Evolutionary conservation across 1,140 invertebrate genomes (phyloP).

Genomic region (Elysia chlorotica): DNA sequence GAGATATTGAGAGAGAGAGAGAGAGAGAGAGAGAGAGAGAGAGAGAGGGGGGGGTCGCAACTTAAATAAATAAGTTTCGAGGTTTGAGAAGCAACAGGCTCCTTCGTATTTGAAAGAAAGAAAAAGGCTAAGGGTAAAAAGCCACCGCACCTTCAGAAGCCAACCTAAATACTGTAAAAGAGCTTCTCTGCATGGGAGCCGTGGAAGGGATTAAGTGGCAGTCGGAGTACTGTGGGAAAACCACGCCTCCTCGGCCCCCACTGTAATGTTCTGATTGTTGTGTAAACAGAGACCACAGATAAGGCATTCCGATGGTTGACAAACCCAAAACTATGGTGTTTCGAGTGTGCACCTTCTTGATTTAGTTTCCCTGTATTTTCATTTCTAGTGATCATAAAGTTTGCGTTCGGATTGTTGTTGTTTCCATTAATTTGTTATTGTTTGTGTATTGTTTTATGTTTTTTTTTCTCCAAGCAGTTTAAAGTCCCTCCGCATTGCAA

Average conservation of each 20-base stretch:
- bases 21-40: neutral
- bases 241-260: conserved; percentile 18
- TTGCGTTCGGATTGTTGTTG: neutral
- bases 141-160: conserved; percentile 2
- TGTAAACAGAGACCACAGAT: conserved; percentile 21
- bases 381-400: neutral
- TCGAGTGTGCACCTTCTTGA: neutral
- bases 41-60: neutral
- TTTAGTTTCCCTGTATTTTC: neutral
- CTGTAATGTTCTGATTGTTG: conserved; percentile 21
- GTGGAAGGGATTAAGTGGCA: conserved; percentile 16
- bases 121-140: too few species aligned
- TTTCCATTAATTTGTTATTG: neutral
- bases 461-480: neutral
- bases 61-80: too few species aligned
- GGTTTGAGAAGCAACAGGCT: too few species aligned
- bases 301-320: conserved; percentile 22
- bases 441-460: neutral
- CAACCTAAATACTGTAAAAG: neutral
- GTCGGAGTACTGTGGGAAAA: conserved; percentile 24
- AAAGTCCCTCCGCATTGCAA: neutral
- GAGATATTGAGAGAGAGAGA: neutral
- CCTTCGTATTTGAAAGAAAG: too few species aligned
- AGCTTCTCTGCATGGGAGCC: neutral
- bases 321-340: conserved; percentile 2